These are phyloP conservation scores for Timema podura DNA, from an alignment of 2,888 invertebrate species.

Conservation along the genomic window DNA sequence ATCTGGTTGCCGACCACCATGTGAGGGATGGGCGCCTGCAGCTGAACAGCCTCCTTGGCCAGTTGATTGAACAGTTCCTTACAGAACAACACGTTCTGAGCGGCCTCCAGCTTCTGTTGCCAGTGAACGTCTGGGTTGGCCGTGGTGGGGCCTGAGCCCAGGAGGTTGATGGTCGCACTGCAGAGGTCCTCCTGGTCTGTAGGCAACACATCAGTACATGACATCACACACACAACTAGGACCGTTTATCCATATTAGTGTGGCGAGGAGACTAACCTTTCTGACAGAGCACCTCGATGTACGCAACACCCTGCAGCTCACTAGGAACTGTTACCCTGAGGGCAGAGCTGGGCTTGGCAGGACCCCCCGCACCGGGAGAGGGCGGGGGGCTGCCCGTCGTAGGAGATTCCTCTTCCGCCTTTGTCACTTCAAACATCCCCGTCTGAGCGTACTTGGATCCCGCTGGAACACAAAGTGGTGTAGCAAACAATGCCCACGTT, in stretches of 20 bases:
- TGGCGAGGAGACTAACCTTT: slow-evolving; percentile 61
- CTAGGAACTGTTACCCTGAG: slow-evolving; percentile 88
- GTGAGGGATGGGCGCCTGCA: slow-evolving; percentile 90
- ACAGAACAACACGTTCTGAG: slow-evolving; percentile 95
- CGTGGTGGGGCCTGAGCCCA: slow-evolving; percentile 68
- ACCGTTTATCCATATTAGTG: not conserved
- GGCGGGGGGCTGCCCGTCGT: slow-evolving; percentile 47
- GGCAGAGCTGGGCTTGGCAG: slow-evolving; percentile 64
- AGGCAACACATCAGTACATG: not conserved
- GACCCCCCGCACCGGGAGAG: slow-evolving; percentile 27
- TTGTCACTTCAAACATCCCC: slow-evolving; percentile 93
- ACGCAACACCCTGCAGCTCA: slow-evolving; percentile 92
- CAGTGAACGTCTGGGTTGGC: slow-evolving; percentile 78
- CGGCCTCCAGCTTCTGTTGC: slow-evolving; percentile 95
- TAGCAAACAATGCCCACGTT: not conserved
- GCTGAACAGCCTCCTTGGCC: slow-evolving; percentile 90
- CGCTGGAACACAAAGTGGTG: slow-evolving; percentile 47
- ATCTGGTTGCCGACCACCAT: slow-evolving; percentile 97
- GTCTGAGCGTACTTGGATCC: slow-evolving; percentile 92
- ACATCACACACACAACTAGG: slow-evolving; percentile 17
- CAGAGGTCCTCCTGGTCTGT: slow-evolving; percentile 86
- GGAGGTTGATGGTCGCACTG: slow-evolving; percentile 73
- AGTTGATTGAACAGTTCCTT: slow-evolving; percentile 93
- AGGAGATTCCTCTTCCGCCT: slow-evolving; percentile 73
- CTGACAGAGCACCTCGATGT: slow-evolving; percentile 92